Evolutionary conservation across 2,797 vertebrate species (phyloP).

Genomic region (Acipenser oxyrinchus): DNA sequence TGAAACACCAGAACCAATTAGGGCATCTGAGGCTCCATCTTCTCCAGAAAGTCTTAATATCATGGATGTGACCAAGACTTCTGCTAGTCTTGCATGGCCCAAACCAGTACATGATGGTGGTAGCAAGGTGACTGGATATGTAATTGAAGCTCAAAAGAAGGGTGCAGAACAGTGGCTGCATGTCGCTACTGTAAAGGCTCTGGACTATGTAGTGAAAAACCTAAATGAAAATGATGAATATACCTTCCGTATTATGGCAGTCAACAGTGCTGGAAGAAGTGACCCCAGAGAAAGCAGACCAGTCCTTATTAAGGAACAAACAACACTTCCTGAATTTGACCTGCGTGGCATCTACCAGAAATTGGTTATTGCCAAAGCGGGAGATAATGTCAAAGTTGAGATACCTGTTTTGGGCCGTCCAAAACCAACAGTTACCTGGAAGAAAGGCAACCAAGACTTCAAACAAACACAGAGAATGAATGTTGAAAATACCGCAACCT

Average conservation of each 20-base stretch:
- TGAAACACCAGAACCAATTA: slow-evolving; percentile 87
- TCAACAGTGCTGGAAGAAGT: slow-evolving; percentile 89
- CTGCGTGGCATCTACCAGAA: slow-evolving; percentile 86
- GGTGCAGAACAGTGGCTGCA: slow-evolving; percentile 90
- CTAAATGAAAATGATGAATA: slow-evolving; percentile 96
- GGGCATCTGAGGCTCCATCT: slow-evolving; percentile 85
- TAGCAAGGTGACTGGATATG: slow-evolving; percentile 91
- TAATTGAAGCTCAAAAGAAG: slow-evolving; percentile 92
- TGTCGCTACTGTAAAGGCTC: slow-evolving; percentile 77
- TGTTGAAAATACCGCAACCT: slow-evolving; percentile 77
- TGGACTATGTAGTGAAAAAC: slow-evolving; percentile 85
- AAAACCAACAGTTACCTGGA: slow-evolving; percentile 86
- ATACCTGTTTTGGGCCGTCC: slow-evolving; percentile 92
- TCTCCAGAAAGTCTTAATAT: slow-evolving; percentile 86
- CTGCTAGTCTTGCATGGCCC: slow-evolving; percentile 87
- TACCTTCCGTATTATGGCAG: slow-evolving; percentile 91
- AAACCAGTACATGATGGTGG: slow-evolving; percentile 94
- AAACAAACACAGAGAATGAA: slow-evolving; percentile 85
- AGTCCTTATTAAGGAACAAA: slow-evolving; percentile 81
- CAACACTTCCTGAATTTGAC: slow-evolving; percentile 84
- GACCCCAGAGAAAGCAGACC: slow-evolving; percentile 81
- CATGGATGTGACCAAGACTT: slow-evolving; percentile 83
- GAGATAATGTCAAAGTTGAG: slow-evolving; percentile 93
- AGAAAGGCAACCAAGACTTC: slow-evolving; percentile 75
- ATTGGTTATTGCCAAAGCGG: slow-evolving; percentile 83